phyloP scores from a whole-genome alignment of 1,140 invertebrate genomes.

The Brachionus asplanchnoidis region DNA sequence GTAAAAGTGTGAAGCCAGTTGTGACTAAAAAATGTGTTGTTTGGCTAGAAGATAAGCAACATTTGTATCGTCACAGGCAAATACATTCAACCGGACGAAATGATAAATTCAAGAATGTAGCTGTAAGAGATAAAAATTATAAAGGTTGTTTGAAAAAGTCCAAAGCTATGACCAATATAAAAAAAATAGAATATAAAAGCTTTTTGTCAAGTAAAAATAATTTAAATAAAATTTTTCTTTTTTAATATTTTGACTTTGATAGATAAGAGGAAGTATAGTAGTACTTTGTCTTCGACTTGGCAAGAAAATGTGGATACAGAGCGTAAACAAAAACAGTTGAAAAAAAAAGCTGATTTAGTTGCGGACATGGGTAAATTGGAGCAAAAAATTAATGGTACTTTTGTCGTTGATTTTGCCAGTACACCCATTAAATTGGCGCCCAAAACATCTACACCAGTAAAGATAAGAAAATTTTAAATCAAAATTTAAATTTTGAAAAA shows the following conservation, averaged over 20 bases:
- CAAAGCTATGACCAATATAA: slow-evolving; percentile 18
- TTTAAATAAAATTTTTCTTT: background rate
- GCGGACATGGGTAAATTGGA: background rate
- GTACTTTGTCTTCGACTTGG: background rate
- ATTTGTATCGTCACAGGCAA: background rate
- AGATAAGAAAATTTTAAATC: background rate
- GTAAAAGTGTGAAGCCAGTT: background rate
- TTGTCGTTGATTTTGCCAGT: slow-evolving; percentile 27
- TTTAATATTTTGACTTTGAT: background rate
- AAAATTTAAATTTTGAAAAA: background rate
- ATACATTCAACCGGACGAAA: background rate
- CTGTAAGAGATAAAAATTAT: background rate
- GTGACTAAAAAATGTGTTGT: background rate
- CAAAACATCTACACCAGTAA: slow-evolving; percentile 35
- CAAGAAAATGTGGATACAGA: background rate
- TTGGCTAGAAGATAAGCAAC: background rate
- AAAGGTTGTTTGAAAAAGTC: slow-evolving; percentile 15
- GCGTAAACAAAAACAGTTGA: background rate
- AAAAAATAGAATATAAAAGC: slow-evolving; percentile 18
- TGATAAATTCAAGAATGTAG: background rate
- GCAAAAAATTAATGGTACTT: slow-evolving; percentile 6
- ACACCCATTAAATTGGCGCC: slow-evolving; percentile 31
- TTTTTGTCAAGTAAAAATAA: slow-evolving; percentile 17
- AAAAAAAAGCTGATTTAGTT: background rate
- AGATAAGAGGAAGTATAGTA: slow-evolving; percentile 27